Percentiles rank a stretch among this genome's conserved stretches.
Evolutionary conservation across 2,888 invertebrate species (phyloP).

Genomic region (Carpatolechia fugitivella): DNA sequence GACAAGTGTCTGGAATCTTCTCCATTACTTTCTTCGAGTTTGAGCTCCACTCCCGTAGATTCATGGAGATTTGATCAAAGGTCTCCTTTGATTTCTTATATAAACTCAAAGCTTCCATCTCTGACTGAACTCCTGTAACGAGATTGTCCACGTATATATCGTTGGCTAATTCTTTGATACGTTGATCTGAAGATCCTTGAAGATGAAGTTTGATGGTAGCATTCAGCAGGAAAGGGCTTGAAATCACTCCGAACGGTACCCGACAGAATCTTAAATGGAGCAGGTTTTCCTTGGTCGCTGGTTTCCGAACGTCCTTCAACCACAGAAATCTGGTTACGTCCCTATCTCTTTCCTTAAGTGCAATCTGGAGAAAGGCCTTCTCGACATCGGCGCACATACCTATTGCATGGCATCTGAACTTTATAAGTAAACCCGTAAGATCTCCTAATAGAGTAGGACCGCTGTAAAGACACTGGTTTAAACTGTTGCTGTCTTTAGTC

Average conservation of each 20-base stretch:
- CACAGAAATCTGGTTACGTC: not conserved
- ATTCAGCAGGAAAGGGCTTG: slow-evolving; percentile 18
- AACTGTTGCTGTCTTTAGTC: slow-evolving; percentile 9
- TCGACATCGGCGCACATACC: not conserved
- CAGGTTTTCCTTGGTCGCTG: slow-evolving; percentile 5
- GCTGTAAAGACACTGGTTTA: slow-evolving; percentile 18
- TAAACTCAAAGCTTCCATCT: not conserved
- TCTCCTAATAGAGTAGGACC: slow-evolving; percentile 18
- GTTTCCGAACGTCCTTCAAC: not conserved
- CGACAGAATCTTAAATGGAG: slow-evolving; percentile 12
- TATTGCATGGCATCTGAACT: slow-evolving; percentile 11
- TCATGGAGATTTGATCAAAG: slow-evolving; percentile 10
- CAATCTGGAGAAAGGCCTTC: not conserved
- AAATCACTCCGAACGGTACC: slow-evolving; percentile 16
- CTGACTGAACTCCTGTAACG: not conserved
- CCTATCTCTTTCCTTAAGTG: not conserved
- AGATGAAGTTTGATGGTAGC: slow-evolving; percentile 17
- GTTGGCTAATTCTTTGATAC: not conserved
- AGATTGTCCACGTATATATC: slow-evolving; percentile 13
- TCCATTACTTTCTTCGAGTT: slow-evolving; percentile 6
- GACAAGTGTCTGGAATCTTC: not conserved
- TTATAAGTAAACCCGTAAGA: slow-evolving; percentile 18
- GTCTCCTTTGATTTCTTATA: not conserved
- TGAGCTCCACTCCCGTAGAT: slow-evolving; percentile 1
- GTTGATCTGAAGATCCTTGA: not conserved